phyloP scores from a whole-genome alignment of 2,888 invertebrate species.

The Mechanitis messenoides region DNA sequence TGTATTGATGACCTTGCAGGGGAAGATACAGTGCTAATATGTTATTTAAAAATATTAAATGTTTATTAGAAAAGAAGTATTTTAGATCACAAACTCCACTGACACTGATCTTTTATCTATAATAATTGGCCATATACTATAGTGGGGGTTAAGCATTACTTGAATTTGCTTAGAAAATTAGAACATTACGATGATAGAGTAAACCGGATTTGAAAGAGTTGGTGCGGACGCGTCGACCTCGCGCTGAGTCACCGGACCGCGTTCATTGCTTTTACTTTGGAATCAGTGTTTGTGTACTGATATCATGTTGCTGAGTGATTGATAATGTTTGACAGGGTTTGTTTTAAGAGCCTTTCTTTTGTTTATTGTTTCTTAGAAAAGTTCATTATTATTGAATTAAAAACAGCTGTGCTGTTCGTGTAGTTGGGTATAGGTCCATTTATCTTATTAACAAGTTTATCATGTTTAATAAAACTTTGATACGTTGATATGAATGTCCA shows the following conservation, averaged over 20 bases:
- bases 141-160: background rate
- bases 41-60: no score
- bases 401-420: background rate
- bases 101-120: background rate
- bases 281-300: background rate
- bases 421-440: background rate
- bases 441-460: background rate
- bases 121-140: background rate
- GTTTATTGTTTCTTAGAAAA: background rate
- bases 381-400: background rate
- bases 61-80: no score
- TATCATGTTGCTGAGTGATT: background rate
- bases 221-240: conserved; percentile 42
- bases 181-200: conserved; percentile 35
- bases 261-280: conserved; percentile 30
- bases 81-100: no score
- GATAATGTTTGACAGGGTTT: background rate
- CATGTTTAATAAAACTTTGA: conserved; percentile 10
- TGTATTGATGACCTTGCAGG: no score
- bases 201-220: conserved; percentile 62
- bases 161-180: conserved; percentile 27
- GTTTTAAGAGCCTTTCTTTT: background rate
- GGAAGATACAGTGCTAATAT: no score
- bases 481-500: conserved; percentile 14
- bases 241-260: conserved; percentile 48